A percentile compares a stretch with the other conserved stretches of the same genome.
Evolutionary conservation across 2,888 invertebrate species (phyloP).

Genomic region (Troglohyphantes excavatus): DNA sequence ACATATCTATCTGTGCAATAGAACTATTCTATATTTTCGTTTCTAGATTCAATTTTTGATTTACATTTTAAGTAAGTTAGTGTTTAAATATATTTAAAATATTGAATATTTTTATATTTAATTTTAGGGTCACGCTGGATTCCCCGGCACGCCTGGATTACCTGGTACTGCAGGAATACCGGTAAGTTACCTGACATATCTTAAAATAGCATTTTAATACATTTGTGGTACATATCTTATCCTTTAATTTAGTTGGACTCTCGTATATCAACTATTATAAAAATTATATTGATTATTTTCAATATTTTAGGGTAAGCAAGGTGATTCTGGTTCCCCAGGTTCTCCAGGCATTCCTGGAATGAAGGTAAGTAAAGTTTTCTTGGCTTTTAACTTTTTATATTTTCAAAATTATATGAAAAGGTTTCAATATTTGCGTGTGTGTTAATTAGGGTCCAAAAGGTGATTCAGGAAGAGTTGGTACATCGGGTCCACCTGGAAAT

Average conservation of each 20-base stretch:
- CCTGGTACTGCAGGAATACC: conserved; percentile 81
- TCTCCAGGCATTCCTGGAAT: conserved; percentile 82
- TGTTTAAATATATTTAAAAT: too few species aligned
- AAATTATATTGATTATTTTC: too few species aligned
- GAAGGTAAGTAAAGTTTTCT: conserved; percentile 39
- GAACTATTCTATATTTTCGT: too few species aligned
- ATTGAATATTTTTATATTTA: not conserved
- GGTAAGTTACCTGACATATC: conserved; percentile 41
- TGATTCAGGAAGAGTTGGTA: conserved; percentile 89
- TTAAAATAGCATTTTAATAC: too few species aligned
- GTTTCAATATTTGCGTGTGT: not conserved
- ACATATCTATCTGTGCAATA: too few species aligned
- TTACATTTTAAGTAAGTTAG: too few species aligned
- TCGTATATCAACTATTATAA: too few species aligned
- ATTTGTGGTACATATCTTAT: too few species aligned
- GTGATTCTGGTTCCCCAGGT: conserved; percentile 79
- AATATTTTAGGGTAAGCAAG: conserved; percentile 65
- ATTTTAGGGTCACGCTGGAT: conserved; percentile 79
- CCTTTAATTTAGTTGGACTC: too few species aligned
- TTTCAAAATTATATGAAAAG: too few species aligned
- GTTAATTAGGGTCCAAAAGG: conserved; percentile 86
- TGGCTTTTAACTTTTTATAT: not conserved
- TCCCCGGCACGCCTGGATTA: conserved; percentile 83
- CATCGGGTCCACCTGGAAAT: conserved; percentile 54
- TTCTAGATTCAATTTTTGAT: too few species aligned